Base-by-base conservation (phyloP, 2,113 vertebrate species). In the Gnathonemus echidnorhynchus region DNA sequence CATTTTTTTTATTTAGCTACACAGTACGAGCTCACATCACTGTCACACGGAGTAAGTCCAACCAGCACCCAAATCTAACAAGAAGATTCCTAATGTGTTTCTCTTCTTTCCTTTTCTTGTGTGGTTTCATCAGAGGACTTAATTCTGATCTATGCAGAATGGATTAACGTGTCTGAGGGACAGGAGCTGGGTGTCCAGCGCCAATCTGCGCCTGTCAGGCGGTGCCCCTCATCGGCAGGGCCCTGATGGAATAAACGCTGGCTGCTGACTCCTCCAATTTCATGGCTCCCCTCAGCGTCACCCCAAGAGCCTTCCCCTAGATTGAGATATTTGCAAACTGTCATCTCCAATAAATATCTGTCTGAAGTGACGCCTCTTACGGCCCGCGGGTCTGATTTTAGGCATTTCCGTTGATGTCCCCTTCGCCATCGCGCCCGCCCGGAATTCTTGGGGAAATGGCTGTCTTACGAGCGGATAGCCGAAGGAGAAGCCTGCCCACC, bases 311-410 rank as follows among this genome's bases (percentile, higher is more conserved):
- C 97, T 97, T 96, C 95, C 94, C 94, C 94, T 95, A 97, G 98
- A 99, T 97, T 98, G 98, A 99, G 97, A 99, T 98, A 99, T 99
- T 99, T 99, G 97, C 97, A 98, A 98, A 97, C 97, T 98, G 98
- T 98, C 98, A 98, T 97, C 96, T 97, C 97, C 96, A 95, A 98
- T 99, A 98, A 99, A 98, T 97, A 97, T 97, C 97, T 96, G 95
- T 96, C 95, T 95, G 95, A 95, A 97, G 93, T 96, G 97, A 97
- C 95, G 95, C 94, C 91, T 93, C 94, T 90, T 53, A 90, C 80
- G 88, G 91, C 92, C 80, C 92, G 91, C 90, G 92, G 92, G 92
- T 94, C 93, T 91, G 91, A 93, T 93, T 95, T 94, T 90, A 93
- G 93, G 92, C 86, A 83, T 92, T 91, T 94, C 91, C 89, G 66